phyloP scores from a whole-genome alignment of 2,888 invertebrate genomes.

The Lamellibrachia columna region DNA sequence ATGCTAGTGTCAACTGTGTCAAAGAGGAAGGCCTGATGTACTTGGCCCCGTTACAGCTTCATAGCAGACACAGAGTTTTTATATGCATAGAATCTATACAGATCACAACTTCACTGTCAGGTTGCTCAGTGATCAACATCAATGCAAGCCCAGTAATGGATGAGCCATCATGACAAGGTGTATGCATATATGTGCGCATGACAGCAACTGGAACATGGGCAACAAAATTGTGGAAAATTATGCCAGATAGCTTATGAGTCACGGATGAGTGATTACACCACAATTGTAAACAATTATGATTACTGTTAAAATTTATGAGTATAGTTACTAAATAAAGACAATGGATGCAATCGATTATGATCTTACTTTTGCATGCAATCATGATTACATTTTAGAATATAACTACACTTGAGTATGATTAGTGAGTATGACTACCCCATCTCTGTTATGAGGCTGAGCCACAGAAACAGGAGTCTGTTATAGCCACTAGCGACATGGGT shows the following conservation, averaged over 20 bases:
- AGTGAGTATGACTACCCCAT: too few species aligned
- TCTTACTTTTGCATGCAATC: too few species aligned
- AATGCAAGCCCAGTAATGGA: not conserved
- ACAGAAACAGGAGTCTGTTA: too few species aligned
- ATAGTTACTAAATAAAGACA: too few species aligned
- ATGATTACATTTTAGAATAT: too few species aligned
- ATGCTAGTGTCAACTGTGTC: not conserved
- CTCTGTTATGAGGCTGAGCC: too few species aligned
- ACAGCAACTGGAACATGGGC: not conserved
- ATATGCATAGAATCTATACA: not conserved
- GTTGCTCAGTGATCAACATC: not conserved
- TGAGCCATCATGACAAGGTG: not conserved
- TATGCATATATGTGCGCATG: not conserved
- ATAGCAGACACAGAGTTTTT: not conserved
- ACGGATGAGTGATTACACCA: not conserved
- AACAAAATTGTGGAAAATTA: not conserved
- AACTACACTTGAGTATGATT: too few species aligned
- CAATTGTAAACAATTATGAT: too few species aligned
- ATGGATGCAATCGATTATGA: too few species aligned
- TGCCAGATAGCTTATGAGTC: not conserved
- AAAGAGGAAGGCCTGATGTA: not conserved
- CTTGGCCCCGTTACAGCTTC: not conserved
- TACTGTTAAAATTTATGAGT: too few species aligned
- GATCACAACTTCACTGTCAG: not conserved
- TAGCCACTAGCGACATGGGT: too few species aligned